Conservation (phyloP, 2,113 vertebrate species). For the Malurus alboscapulatus region DNA sequence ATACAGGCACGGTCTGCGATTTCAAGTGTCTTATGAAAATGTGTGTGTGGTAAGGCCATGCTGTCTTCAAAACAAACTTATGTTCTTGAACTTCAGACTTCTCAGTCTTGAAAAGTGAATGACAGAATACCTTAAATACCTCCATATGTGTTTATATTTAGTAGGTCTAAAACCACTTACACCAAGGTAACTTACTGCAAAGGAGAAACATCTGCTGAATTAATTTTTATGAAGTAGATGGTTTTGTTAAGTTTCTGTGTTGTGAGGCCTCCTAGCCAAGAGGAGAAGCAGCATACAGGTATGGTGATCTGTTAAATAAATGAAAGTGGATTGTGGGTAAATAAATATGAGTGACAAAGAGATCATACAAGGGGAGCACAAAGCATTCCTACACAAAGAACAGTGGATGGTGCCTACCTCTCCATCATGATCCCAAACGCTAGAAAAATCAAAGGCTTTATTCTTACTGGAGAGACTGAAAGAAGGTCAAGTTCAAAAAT, state of each 20-base stretch:
- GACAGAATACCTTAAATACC: not conserved
- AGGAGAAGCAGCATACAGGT: not conserved
- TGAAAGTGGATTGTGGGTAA: not conserved
- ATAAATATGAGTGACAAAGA: not conserved
- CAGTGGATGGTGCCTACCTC: not conserved
- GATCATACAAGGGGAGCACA: not conserved
- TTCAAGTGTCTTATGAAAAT: not conserved
- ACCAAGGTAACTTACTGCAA: not conserved
- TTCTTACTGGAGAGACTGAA: not conserved
- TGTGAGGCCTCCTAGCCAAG: not conserved
- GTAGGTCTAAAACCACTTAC: not conserved
- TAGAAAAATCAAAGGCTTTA: not conserved
- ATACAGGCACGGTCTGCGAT: not conserved
- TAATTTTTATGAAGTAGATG: not conserved
- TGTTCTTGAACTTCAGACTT: not conserved
- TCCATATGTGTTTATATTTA: not conserved
- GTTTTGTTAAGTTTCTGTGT: not conserved
- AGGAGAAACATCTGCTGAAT: not conserved
- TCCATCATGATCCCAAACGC: not conserved
- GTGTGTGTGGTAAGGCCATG: fast-evolving
- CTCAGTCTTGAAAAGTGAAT: not conserved
- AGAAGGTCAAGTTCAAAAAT: not conserved
- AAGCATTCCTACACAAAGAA: not conserved
- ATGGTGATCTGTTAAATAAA: not conserved
- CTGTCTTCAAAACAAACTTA: not conserved